Evolutionary conservation across 2,113 vertebrate species (phyloP).

Genomic region (Elanoides forficatus): DNA sequence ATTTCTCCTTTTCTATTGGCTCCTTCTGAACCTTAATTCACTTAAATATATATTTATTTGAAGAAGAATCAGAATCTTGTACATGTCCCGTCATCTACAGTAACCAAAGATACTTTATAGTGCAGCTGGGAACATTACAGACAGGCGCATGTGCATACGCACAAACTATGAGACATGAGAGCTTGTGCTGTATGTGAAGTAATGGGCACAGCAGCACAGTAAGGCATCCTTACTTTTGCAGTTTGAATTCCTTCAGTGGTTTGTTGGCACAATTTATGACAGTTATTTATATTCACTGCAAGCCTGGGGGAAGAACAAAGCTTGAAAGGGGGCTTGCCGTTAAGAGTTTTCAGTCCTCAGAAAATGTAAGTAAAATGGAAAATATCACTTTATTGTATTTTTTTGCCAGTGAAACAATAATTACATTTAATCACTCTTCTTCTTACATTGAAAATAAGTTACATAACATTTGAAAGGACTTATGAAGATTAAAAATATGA

Average conservation of each 20-base stretch:
- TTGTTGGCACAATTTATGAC: constrained; percentile 23
- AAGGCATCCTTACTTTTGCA: not conserved
- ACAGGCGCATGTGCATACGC: accelerated
- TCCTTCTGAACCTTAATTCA: not conserved
- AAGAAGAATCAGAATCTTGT: not conserved
- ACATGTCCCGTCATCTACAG: not conserved
- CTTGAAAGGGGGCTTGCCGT: not conserved
- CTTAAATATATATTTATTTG: not conserved
- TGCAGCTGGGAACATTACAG: not conserved
- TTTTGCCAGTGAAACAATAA: not conserved
- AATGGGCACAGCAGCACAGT: not conserved
- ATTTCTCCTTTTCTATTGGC: not conserved
- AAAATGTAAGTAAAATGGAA: constrained; percentile 3
- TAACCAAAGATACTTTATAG: not conserved
- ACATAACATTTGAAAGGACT: not conserved
- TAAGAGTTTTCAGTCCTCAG: not conserved
- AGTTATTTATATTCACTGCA: constrained; percentile 42
- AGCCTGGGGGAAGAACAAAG: constrained; percentile 5
- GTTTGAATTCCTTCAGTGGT: not conserved
- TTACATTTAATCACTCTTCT: constrained; percentile 21
- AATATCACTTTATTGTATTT: not conserved
- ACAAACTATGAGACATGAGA: not conserved
- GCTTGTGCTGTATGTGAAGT: not conserved
- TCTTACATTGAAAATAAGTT: not conserved
- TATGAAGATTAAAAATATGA: not conserved